Percentiles rank a stretch among this genome's conserved stretches.
These are phyloP conservation scores for Rhinichthys osculus DNA, from an alignment of 2,797 vertebrate genomes.

Conservation along the genomic window DNA sequence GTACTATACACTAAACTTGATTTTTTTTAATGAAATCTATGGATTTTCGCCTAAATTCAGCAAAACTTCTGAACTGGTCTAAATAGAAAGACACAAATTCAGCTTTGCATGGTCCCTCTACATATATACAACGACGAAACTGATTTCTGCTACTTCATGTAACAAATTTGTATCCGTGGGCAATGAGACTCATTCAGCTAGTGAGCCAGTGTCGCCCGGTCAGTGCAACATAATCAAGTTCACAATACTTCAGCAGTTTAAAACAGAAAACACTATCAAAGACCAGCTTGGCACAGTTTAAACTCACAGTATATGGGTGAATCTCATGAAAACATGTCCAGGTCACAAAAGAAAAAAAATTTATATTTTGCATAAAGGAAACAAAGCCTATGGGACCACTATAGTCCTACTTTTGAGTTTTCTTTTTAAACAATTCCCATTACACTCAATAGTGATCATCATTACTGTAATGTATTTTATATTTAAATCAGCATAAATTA, in stretches of 20 bases:
- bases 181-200: neutral
- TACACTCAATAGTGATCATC: neutral
- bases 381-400: neutral
- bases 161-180: constrained; percentile 15
- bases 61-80: constrained; percentile 19
- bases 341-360: constrained; percentile 2
- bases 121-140: constrained; percentile 31
- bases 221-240: constrained; percentile 38
- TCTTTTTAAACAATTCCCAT: neutral
- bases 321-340: constrained; percentile 32
- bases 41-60: constrained; percentile 4
- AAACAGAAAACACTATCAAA: constrained; percentile 18
- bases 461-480: neutral
- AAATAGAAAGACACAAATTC: constrained; percentile 18
- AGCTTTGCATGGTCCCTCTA: constrained; percentile 8
- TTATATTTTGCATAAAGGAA: constrained; percentile 6
- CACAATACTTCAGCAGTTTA: constrained; percentile 39
- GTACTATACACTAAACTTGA: constrained; percentile 37
- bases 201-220: neutral
- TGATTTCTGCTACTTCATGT: constrained; percentile 22
- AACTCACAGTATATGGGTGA: constrained; percentile 2
- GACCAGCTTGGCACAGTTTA: constrained; percentile 35
- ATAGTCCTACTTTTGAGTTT: neutral
- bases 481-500: neutral
- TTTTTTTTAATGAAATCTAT: neutral